A percentile compares a stretch with the other conserved stretches of the same genome.
phyloP scores from a whole-genome alignment of 2,113 vertebrate genomes.

The Parus major region DNA sequence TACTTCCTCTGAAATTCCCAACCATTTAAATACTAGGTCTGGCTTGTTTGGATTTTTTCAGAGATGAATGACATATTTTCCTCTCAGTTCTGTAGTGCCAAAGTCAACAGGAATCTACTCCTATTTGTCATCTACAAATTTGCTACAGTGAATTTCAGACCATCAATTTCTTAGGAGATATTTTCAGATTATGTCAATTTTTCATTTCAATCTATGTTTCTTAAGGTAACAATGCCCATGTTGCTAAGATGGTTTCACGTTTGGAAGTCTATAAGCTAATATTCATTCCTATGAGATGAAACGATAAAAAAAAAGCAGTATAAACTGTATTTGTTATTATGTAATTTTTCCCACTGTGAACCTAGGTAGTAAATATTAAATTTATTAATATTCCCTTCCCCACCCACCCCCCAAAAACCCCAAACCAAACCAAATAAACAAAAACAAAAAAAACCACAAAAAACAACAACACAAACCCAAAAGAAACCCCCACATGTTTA shows the following conservation, averaged over 20 bases:
- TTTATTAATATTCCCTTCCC: accelerated
- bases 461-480: accelerated
- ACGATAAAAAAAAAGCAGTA: background rate
- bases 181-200: background rate
- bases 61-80: background rate
- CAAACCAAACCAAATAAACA: too few species aligned
- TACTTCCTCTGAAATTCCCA: background rate
- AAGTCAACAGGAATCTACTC: background rate
- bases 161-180: background rate
- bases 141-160: background rate
- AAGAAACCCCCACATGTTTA: background rate
- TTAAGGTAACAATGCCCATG: background rate
- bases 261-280: background rate
- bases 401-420: too few species aligned
- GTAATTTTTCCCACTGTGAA: background rate
- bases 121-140: background rate
- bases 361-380: background rate
- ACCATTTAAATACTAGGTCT: background rate
- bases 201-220: background rate
- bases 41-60: background rate
- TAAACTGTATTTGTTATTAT: background rate
- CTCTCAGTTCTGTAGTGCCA: background rate
- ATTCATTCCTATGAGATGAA: background rate
- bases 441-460: background rate
- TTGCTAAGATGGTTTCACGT: background rate